These are phyloP conservation scores for Sterrhoptilus dennistouni DNA, from an alignment of 2,113 vertebrate species.

Conservation along the genomic window DNA sequence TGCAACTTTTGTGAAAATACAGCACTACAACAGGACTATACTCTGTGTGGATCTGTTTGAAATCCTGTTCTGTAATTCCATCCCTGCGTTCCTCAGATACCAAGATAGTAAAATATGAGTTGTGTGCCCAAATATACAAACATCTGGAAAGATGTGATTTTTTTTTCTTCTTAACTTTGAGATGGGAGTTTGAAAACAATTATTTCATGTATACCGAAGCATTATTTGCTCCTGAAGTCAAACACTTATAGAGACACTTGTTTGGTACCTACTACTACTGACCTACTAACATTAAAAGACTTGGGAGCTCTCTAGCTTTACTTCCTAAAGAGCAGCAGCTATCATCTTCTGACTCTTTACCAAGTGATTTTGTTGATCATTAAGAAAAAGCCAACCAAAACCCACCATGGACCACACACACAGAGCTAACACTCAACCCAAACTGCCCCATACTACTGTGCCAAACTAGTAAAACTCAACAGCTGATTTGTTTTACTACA, in stretches of 20 bases:
- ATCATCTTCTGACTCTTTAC: not conserved
- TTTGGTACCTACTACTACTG: not conserved
- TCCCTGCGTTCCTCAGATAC: not conserved
- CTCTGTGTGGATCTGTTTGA: rapidly evolving
- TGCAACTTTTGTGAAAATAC: not conserved
- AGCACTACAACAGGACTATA: not conserved
- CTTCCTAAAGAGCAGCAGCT: not conserved
- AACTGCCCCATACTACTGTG: not conserved
- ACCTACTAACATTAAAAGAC: not conserved
- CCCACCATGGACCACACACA: not conserved
- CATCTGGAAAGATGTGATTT: not conserved
- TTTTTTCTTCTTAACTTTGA: not conserved
- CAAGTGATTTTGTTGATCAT: not conserved
- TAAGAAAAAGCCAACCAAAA: not conserved
- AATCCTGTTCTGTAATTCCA: not conserved
- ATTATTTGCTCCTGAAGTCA: not conserved
- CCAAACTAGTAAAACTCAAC: not conserved
- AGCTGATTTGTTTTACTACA: not conserved
- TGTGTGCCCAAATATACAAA: not conserved
- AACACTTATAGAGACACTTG: not conserved
- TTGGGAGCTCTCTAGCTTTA: not conserved
- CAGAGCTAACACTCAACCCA: not conserved
- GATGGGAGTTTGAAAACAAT: not conserved
- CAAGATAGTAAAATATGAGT: not conserved
- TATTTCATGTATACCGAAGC: not conserved